Conservation (phyloP, 2,888 invertebrate genomes). For the Torymus tubicola region DNA sequence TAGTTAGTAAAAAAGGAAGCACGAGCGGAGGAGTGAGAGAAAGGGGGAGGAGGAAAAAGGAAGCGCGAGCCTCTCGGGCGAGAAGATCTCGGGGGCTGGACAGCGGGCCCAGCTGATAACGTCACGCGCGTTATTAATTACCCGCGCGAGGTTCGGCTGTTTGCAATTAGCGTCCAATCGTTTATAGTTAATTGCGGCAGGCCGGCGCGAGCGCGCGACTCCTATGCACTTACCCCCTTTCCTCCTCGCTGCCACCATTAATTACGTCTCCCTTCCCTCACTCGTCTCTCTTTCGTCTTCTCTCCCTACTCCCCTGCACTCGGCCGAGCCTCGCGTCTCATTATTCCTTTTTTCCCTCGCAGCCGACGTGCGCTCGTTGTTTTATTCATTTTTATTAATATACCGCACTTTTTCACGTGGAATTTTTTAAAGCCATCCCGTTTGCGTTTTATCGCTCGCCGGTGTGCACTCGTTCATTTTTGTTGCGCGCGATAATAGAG, state of each 20-base stretch:
- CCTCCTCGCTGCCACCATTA: constrained; percentile 60
- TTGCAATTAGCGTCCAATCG: constrained; percentile 72
- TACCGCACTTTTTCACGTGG: constrained; percentile 46
- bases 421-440: constrained; percentile 54
- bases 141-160: constrained; percentile 65
- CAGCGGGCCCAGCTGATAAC: constrained; percentile 64
- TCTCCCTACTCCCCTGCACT: constrained; percentile 26
- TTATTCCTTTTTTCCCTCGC: constrained; percentile 8
- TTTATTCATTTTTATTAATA: constrained; percentile 10
- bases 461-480: constrained; percentile 13
- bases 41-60: background rate
- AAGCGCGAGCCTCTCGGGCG: background rate
- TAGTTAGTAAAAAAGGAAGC: constrained; percentile 9
- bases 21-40: background rate
- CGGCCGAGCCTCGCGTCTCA: background rate
- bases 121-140: constrained; percentile 72
- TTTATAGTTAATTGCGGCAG: constrained; percentile 70
- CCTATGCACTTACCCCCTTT: constrained; percentile 59
- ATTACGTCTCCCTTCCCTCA: constrained; percentile 60
- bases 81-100: constrained; percentile 49
- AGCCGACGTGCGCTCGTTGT: constrained; percentile 7
- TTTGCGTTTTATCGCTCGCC: constrained; percentile 45
- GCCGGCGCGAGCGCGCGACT: constrained; percentile 58
- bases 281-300: constrained; percentile 56
- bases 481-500: constrained; percentile 58